Evolutionary conservation across 2,888 invertebrate genomes (phyloP), one percentile per base, ranked within the genome.

Genomic region (Agrypnus murinus): DNA sequence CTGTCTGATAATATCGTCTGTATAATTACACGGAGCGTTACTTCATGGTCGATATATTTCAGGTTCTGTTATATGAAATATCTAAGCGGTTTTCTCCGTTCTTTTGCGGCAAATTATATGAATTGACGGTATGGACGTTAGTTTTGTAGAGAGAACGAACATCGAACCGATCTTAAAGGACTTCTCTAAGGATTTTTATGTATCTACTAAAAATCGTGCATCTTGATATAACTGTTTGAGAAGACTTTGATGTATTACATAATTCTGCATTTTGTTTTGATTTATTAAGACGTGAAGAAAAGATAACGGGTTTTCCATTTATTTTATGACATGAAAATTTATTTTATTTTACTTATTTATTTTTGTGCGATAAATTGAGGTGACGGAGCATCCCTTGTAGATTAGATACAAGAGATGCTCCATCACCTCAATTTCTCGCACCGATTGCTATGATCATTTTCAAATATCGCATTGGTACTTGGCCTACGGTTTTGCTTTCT

Each of bases 21-120:
- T 50, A 58, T 58, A 69, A 69, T 69, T 63, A 64, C 40, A 60
- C 60, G 36, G 38, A 65, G 65, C 69, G 69, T 65, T 65, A 65
- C 58, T 50, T 69, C 58, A 65, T 59, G 69, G 53, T 69, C 69
- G 65, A 69, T 69, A 69, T 69, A 65, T 55, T 69, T 65, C 58
- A 55, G 19, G 46, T 57, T 57, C 55, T 34, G 58, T 59, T 58
- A 58, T 58, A 50, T 59, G 46, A 66, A 66, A 59, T 66, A 59
- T 58, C 66, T 36, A 36, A 50, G 17, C 36, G 10, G 40, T 19
- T 10, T 19, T 10, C 36, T 25, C 66, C 45, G 58, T 58, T 59
- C 36, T 58, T 53, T 59, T 58, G 46, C 50, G 25, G 32, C 36
- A 65, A 58, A 65, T 58, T 58, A 65, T 59, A 65, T 38, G 32